phyloP scores from a whole-genome alignment of 30 jellyfish, hydroid and myxozoan genomes.

The Turritopsis rubra region DNA sequence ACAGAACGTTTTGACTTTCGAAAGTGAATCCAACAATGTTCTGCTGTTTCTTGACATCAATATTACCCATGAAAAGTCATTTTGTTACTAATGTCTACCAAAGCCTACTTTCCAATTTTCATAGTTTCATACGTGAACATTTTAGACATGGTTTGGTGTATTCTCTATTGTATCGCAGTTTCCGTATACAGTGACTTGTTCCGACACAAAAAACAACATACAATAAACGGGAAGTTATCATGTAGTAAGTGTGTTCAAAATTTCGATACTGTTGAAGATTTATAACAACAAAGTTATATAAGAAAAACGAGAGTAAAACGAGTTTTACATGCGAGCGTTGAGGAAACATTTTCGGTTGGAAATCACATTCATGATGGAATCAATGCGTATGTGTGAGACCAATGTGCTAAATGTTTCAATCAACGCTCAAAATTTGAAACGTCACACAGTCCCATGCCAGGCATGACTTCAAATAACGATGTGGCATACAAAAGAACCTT shows the following conservation, averaged over 20 bases:
- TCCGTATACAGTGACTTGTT: constrained; percentile 38
- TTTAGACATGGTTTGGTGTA: too few species aligned
- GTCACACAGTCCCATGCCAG: constrained; percentile 31
- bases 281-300: neutral
- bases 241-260: constrained; percentile 22
- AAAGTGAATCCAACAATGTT: too few species aligned
- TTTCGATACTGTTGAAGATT: constrained; percentile 26
- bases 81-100: too few species aligned
- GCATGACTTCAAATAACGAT: neutral
- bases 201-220: constrained; percentile 30
- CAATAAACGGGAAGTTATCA: constrained; percentile 19
- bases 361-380: constrained; percentile 36
- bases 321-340: constrained; percentile 29
- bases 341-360: constrained; percentile 25
- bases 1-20: too few species aligned
- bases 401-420: constrained; percentile 30
- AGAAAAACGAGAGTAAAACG: neutral
- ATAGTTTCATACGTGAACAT: too few species aligned
- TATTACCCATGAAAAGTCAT: too few species aligned
- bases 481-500: neutral
- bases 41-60: too few species aligned
- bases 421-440: constrained; percentile 33
- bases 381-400: constrained; percentile 24
- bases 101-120: too few species aligned
- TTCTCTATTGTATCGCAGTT: too few species aligned